Base-by-base conservation (phyloP, 1,140 invertebrate genomes). In the Lycorma delicatula region DNA sequence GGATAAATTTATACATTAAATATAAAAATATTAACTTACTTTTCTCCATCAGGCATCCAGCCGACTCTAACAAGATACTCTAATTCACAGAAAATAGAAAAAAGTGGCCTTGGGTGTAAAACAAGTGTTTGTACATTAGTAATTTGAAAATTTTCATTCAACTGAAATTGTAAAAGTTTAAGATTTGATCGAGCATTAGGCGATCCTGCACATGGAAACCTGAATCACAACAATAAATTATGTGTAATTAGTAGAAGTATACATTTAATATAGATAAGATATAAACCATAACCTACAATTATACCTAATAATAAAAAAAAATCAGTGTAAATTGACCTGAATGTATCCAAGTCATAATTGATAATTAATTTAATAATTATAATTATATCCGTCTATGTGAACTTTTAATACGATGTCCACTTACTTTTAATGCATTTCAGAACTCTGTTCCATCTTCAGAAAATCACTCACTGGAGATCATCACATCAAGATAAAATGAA, bases 41-140 rank as follows among this genome's bases (percentile, higher is more conserved):
- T 85, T 70, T 86, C 79, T 29, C 86, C 86, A 71, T 92, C 85
- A 1, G 90, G 87, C 0, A 88, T 91, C 94, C 94, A 98, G 0
- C 93, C 94, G 28, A 88, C 88, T 63, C 94, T 78, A 1, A 95
- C 88, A 60, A 98, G 77, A 72, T 98, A 98, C 68, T 98, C 95
- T 74, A 87, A 84, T 86, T 89, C 93, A 0, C 91, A 86, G 70
- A 94, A 96, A 54, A 90, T 78, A 18, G 82, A 80, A 18, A 81
- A 77, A 9, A 95, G 71, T 51, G 56, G 22, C 27, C 13, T 28
- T 25, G 29, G 2, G 85, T 82, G 78, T 50, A 94, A 69, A 62
- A 90, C 87, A 62, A 85, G 74, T 60, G 79, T 80, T 60, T 79
- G 79, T 47, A 86, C 72, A 64, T 86, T 79, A 18, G 76, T 72